phyloP scores from a whole-genome alignment of 2,797 vertebrate genomes.

The Urophycis tenuis region DNA sequence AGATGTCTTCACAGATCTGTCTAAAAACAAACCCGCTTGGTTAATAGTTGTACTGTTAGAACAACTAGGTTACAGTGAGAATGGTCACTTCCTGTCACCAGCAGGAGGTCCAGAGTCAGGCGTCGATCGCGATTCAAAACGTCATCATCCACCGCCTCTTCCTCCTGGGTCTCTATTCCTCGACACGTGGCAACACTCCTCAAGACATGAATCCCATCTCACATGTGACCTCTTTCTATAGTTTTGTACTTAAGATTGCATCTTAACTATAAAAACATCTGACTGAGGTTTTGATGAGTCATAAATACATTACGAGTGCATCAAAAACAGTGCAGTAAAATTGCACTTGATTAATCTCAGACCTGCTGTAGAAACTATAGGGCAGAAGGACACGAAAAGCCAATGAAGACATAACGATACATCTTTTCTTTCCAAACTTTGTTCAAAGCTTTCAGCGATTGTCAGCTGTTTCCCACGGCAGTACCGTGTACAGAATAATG shows the following conservation, averaged over 20 bases:
- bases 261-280: too few species aligned
- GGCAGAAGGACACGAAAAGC: not conserved
- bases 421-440: too few species aligned
- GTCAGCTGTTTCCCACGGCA: not conserved
- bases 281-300: too few species aligned
- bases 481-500: not conserved
- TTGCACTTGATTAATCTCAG: too few species aligned
- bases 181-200: too few species aligned
- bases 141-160: not conserved
- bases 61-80: not conserved
- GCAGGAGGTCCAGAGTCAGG: not conserved
- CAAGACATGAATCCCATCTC: too few species aligned
- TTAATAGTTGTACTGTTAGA: not conserved
- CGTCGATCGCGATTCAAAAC: not conserved
- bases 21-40: not conserved
- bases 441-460: not conserved
- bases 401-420: not conserved
- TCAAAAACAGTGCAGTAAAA: too few species aligned
- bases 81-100: not conserved
- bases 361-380: too few species aligned
- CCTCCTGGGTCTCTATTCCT: too few species aligned
- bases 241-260: too few species aligned
- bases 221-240: too few species aligned
- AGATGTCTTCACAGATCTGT: not conserved
- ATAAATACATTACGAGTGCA: too few species aligned